Conservation (phyloP, 2,797 vertebrate genomes). For the Pelochelys cantorii region DNA sequence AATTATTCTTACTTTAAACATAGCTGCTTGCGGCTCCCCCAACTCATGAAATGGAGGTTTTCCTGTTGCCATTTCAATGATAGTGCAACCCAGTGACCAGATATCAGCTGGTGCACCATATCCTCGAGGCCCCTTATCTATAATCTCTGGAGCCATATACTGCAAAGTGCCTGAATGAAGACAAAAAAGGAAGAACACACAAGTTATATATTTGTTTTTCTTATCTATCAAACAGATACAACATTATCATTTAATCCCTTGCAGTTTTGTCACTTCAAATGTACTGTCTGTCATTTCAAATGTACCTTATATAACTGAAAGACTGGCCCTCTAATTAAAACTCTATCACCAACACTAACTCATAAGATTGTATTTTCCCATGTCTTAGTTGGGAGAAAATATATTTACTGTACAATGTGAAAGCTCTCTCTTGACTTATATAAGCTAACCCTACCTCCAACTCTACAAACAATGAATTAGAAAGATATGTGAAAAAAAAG, state of each 20-base stretch:
- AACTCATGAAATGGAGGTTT: slow-evolving; percentile 83
- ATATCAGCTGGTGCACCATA: slow-evolving; percentile 84
- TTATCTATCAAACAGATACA: not conserved
- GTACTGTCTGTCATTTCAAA: not conserved
- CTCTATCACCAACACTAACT: not conserved
- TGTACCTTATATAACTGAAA: not conserved
- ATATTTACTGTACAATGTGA: not conserved
- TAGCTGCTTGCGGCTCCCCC: slow-evolving; percentile 81
- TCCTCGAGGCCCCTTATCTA: slow-evolving; percentile 80
- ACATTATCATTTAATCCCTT: not conserved
- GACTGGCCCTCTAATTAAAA: not conserved
- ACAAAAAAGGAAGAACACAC: slow-evolving; percentile 1
- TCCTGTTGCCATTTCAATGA: slow-evolving; percentile 87
- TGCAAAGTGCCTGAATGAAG: slow-evolving; percentile 80
- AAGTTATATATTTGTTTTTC: not conserved
- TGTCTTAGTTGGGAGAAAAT: not conserved
- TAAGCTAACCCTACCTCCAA: not conserved
- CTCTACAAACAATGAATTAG: not conserved
- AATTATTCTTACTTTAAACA: slow-evolving; percentile 81
- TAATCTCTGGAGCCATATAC: slow-evolving; percentile 87
- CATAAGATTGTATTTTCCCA: not conserved
- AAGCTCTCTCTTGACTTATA: not conserved
- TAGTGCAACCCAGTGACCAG: slow-evolving; percentile 86
- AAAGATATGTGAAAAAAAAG: not conserved
- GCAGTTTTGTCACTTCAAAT: not conserved